Conservation (phyloP, 2,113 vertebrate species). For the Physeter macrocephalus region DNA sequence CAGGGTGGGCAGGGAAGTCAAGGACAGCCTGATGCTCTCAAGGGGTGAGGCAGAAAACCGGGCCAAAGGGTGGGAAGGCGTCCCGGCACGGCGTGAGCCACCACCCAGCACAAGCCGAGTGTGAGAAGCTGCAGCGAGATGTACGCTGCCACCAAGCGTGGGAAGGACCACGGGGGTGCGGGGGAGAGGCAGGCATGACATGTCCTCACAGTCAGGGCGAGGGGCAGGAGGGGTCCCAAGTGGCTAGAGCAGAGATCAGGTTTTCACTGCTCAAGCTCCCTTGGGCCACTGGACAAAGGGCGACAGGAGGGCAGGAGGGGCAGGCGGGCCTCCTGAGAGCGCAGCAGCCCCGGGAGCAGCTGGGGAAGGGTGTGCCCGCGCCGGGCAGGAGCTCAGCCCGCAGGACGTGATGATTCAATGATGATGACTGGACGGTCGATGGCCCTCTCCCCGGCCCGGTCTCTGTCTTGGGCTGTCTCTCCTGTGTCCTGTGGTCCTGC, state of each 20-base stretch:
- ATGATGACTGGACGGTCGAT: rapidly evolving
- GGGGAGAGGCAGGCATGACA: background rate
- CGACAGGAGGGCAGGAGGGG: background rate
- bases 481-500: background rate
- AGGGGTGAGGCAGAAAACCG: background rate
- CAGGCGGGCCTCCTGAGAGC: background rate
- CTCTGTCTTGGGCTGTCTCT: background rate
- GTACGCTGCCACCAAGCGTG: background rate
- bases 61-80: background rate
- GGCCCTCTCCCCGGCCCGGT: background rate
- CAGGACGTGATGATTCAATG: rapidly evolving
- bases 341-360: background rate
- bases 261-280: background rate
- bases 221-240: background rate
- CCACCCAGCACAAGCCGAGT: background rate
- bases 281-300: background rate
- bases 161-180: rapidly evolving
- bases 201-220: background rate
- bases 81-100: background rate
- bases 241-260: background rate
- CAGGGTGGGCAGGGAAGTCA: background rate
- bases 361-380: rapidly evolving
- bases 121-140: background rate
- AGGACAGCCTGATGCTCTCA: background rate
- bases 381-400: rapidly evolving